Evolutionary conservation across 1,140 invertebrate genomes (phyloP).

Genomic region (Microvelia longipes): DNA sequence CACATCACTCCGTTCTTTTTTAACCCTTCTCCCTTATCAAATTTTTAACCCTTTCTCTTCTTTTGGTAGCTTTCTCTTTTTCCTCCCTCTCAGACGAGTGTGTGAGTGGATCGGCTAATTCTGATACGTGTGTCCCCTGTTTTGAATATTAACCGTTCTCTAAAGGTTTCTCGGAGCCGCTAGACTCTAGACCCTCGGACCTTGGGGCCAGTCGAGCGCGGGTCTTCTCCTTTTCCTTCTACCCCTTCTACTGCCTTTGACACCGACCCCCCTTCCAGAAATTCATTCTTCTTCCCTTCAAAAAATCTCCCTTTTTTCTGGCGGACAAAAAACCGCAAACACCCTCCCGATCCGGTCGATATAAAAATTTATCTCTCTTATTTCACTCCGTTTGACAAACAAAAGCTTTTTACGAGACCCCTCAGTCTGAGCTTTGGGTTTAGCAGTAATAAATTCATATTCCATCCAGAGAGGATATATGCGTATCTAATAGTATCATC

Average conservation of each 20-base stretch:
- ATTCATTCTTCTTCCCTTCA: not conserved
- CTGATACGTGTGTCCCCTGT: not conserved
- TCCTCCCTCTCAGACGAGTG: not conserved
- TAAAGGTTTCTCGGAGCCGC: not conserved
- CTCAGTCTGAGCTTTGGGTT: not conserved
- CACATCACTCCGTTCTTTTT: not conserved
- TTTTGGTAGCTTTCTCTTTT: not conserved
- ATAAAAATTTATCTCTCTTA: not conserved
- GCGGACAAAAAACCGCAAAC: not conserved
- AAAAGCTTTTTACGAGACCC: not conserved
- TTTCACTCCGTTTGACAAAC: not conserved
- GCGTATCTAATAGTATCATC: not conserved
- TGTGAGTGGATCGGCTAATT: not conserved
- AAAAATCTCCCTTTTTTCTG: not conserved
- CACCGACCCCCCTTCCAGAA: not conserved
- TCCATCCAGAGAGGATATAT: not conserved
- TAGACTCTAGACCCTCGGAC: not conserved
- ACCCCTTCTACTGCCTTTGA: not conserved
- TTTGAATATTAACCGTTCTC: slow-evolving; percentile 1
- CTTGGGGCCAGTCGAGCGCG: not conserved
- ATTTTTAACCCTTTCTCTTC: not conserved
- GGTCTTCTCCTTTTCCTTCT: not conserved
- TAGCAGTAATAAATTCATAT: not conserved
- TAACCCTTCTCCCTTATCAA: not conserved
- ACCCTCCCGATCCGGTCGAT: not conserved